phyloP scores from a whole-genome alignment of 1,140 invertebrate species.

The Drosophila ogumai region DNA sequence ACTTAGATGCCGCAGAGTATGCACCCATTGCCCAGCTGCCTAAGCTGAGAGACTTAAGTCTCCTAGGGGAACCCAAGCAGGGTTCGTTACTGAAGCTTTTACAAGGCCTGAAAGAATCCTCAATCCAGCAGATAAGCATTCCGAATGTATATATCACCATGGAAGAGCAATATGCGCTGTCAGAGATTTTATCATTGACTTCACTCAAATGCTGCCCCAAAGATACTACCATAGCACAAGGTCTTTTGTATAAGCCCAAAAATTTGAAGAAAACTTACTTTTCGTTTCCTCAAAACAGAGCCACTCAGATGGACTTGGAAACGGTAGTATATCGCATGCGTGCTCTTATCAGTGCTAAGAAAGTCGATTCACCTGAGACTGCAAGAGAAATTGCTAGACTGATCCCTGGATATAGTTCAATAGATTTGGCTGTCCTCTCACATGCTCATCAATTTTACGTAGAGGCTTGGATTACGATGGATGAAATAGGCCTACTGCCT shows the following conservation, averaged over 20 bases:
- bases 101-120: not conserved
- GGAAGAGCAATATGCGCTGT: slow-evolving; percentile 3
- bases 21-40: slow-evolving; percentile 4
- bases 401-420: not conserved
- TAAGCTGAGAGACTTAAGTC: not conserved
- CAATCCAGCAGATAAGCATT: not conserved
- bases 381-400: no score
- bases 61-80: slow-evolving; percentile 5
- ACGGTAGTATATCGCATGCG: not conserved
- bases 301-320: not conserved
- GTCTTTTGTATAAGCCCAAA: not conserved
- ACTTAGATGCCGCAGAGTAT: not conserved
- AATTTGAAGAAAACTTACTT: not conserved
- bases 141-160: not conserved
- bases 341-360: not conserved
- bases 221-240: not conserved
- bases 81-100: slow-evolving; percentile 10
- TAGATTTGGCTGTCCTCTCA: not conserved
- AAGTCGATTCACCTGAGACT: not conserved
- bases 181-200: not conserved
- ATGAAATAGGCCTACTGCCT: not conserved
- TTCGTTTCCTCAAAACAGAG: not conserved
- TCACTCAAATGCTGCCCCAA: slow-evolving; percentile 13
- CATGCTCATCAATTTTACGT: not conserved
- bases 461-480: not conserved